These are phyloP conservation scores for Sapajus apella DNA, from an alignment of 2,113 vertebrate species.

Conservation along the genomic window DNA sequence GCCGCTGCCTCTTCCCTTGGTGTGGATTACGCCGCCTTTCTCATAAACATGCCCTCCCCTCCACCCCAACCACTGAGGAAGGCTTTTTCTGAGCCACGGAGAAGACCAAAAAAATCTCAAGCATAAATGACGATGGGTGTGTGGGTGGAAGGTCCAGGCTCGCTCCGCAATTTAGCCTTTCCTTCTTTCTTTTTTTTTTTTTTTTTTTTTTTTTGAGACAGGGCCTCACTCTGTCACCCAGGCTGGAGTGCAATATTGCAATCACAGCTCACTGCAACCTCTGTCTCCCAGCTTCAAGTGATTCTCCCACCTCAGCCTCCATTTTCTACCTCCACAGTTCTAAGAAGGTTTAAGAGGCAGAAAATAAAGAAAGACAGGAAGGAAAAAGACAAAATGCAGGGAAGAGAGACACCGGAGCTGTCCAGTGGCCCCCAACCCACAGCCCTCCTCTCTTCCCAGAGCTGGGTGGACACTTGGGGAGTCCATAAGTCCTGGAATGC, in stretches of 20 bases:
- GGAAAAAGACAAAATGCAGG: not conserved
- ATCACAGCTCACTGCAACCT: too few species aligned
- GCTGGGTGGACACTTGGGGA: not conserved
- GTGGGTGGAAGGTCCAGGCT: not conserved
- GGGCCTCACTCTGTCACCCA: too few species aligned
- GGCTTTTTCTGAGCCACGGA: not conserved
- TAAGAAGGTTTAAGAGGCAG: not conserved
- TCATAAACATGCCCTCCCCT: not conserved
- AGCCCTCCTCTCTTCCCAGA: not conserved
- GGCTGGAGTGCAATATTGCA: too few species aligned
- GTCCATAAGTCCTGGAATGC: not conserved
- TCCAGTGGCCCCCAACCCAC: rapidly evolving
- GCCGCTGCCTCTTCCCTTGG: not conserved
- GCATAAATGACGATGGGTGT: not conserved
- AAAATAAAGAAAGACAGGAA: not conserved
- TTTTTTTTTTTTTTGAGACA: too few species aligned
- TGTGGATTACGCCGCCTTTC: not conserved
- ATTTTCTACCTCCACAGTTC: not conserved
- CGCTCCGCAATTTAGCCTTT: too few species aligned
- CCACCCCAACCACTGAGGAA: not conserved
- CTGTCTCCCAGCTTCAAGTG: too few species aligned
- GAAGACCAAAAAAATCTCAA: not conserved
- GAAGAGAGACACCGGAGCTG: not conserved
- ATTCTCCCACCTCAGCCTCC: too few species aligned
- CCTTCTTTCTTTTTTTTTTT: too few species aligned